Percentiles rank a stretch among this genome's conserved stretches.
Conservation (phyloP, 2,113 vertebrate species). For the Odobenus rosmarus region DNA sequence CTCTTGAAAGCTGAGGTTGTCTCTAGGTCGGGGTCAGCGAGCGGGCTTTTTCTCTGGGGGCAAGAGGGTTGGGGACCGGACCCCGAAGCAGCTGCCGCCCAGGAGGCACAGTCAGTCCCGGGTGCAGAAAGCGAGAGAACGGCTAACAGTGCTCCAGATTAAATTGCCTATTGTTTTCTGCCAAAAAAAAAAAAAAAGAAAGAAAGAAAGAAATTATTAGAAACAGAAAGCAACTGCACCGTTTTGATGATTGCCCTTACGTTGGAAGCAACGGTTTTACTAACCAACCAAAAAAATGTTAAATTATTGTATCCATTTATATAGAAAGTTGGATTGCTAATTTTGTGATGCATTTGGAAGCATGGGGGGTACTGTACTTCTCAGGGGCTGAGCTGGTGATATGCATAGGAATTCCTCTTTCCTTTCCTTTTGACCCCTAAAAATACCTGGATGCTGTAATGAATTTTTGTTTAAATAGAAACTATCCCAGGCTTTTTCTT, state of each 20-base stretch:
- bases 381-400: background rate
- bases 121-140: conserved; percentile 83
- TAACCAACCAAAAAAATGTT: background rate
- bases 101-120: conserved; percentile 20
- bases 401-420: background rate
- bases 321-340: background rate
- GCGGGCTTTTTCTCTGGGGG: conserved; percentile 7
- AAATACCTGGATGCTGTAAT: background rate
- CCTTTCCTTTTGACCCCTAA: background rate
- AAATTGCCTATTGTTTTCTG: conserved; percentile 95
- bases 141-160: conserved; percentile 91
- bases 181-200: conserved; percentile 73
- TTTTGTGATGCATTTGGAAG: background rate
- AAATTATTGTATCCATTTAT: background rate
- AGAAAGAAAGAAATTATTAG: too few relatives aligned
- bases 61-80: background rate
- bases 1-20: conserved; percentile 65
- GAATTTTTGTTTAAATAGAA: background rate
- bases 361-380: background rate
- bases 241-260: background rate
- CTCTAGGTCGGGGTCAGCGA: conserved; percentile 53
- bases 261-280: background rate
- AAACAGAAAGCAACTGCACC: background rate
- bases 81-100: conserved; percentile 42
- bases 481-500: background rate